phyloP scores from a whole-genome alignment of 2,797 vertebrate genomes.

The Tympanoctomys barrerae region DNA sequence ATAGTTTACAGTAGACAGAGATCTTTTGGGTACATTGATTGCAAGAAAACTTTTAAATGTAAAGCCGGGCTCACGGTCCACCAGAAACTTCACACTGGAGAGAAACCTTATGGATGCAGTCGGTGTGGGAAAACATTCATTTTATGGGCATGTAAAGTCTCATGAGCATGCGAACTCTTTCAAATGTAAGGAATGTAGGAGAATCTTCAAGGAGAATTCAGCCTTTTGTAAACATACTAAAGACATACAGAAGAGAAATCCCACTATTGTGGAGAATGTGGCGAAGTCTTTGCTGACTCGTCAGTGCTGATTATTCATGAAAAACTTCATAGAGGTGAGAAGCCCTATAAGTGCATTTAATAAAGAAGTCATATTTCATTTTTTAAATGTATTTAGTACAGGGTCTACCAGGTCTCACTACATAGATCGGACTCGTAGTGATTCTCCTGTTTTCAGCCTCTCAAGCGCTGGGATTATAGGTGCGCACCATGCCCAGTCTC shows the following conservation, averaged over 20 bases:
- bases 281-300: background rate
- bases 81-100: background rate
- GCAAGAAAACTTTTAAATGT: no score
- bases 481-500: no score
- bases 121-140: conserved; percentile 66
- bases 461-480: no score
- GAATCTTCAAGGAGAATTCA: background rate
- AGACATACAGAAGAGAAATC: background rate
- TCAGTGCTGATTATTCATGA: background rate
- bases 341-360: background rate
- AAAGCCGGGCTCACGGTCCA: no score
- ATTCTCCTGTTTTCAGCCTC: no score
- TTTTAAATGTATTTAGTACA: no score
- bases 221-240: conserved; percentile 5
- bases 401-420: no score
- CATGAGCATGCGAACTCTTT: background rate
- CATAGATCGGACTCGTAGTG: no score
- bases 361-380: background rate
- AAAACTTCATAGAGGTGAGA: background rate
- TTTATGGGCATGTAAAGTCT: background rate
- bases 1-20: conserved; percentile 74
- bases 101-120: background rate
- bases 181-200: background rate
- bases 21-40: background rate
- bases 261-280: background rate